phyloP scores from a whole-genome alignment of 2,888 invertebrate species.

The Cheilosia impressa region DNA sequence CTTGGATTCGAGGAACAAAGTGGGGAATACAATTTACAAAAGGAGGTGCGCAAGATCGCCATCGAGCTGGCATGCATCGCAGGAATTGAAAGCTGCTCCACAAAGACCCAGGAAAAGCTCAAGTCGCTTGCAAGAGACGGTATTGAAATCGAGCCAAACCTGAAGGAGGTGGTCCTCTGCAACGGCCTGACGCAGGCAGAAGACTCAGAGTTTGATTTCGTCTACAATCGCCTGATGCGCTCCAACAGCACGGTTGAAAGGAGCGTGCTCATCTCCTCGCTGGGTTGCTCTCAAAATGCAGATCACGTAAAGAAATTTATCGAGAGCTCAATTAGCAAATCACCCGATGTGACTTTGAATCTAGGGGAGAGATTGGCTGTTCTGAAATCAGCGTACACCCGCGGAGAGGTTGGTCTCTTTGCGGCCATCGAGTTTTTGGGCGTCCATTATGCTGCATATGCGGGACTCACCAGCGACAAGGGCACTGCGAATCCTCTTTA shows the following conservation, averaged over 20 bases:
- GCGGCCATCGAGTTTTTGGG: constrained; percentile 85
- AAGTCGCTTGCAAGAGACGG: constrained; percentile 76
- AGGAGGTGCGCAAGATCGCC: constrained; percentile 79
- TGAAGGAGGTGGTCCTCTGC: constrained; percentile 81
- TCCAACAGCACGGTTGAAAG: constrained; percentile 86
- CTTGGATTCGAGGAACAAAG: constrained; percentile 79
- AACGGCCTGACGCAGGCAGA: constrained; percentile 82
- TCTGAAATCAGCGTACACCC: constrained; percentile 79
- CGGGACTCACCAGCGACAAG: constrained; percentile 77
- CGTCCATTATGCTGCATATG: constrained; percentile 81
- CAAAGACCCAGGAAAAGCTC: constrained; percentile 79
- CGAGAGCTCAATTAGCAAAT: constrained; percentile 78
- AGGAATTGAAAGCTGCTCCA: constrained; percentile 79
- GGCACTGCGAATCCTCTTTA: constrained; percentile 79
- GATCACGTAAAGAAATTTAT: constrained; percentile 85
- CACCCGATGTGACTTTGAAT: constrained; percentile 76
- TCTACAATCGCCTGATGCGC: constrained; percentile 85
- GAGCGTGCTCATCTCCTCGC: constrained; percentile 85
- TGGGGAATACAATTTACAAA: constrained; percentile 80
- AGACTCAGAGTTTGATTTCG: constrained; percentile 86
- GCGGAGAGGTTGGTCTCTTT: constrained; percentile 83
- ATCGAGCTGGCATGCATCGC: constrained; percentile 81
- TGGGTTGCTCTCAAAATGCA: constrained; percentile 87
- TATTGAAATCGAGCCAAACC: constrained; percentile 79
- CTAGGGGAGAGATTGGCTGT: constrained; percentile 79